Evolutionary conservation across 2,113 vertebrate genomes (phyloP), one percentile per base, ranked within the genome.

Genomic region (Ceyx margarethae): DNA sequence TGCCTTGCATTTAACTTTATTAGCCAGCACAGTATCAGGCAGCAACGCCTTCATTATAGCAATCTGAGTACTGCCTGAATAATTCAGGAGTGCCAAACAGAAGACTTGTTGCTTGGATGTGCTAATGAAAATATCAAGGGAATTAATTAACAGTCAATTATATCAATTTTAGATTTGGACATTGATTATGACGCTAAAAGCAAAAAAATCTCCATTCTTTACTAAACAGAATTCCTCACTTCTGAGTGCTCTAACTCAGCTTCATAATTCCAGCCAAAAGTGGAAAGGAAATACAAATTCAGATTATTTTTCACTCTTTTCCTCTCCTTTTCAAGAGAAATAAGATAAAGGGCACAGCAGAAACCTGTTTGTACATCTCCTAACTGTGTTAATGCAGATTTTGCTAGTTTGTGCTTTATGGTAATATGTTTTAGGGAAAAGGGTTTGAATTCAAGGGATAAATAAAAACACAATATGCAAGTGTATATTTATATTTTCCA

Each of bases 81-180:
- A 98, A 98, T 98, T 98, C 98, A 98, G 91, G 93, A 95, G 96
- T 96, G 97, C 97, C 98, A 95, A 97, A 97, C 91, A 97, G 95
- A 97, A 96, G 96, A 98, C 98, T 98, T 98, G 97, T 98, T 98
- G 97, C 97, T 97, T 96, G 95, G 96, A 97, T 98, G 98, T 98
- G 98, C 97, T 98, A 97, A 97, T 98, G 97, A 98, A 98, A 98
- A 98, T 98, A 98, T 97, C 98, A 98, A 98, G 98, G 98, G 98
- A 98, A 98, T 99, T 98, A 98, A 98, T 98, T 99, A 98, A 98
- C 98, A 98, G 98, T 98, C 98, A 98, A 98, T 99, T 98, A 98
- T 98, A 98, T 98, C 98, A 98, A 98, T 98, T 98, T 98, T 97
- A 97, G 93, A 95, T 97, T 97, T 95, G 94, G 98, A 98, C 97